Evolutionary conservation across 2,797 vertebrate genomes (phyloP).

Genomic region (Sebastolobus altivelis): DNA sequence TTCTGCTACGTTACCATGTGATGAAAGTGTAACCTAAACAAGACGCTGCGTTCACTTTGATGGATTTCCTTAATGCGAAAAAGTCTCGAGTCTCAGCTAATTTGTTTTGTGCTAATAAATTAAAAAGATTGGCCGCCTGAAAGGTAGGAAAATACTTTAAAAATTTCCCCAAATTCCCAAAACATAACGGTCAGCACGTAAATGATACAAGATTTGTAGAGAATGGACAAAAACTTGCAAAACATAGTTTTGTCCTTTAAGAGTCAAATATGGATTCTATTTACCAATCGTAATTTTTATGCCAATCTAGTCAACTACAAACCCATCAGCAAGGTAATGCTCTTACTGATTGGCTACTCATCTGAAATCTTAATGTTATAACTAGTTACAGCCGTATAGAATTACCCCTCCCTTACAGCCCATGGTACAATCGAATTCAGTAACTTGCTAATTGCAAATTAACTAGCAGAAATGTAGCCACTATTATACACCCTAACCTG

Average conservation of each 20-base stretch:
- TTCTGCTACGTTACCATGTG: neutral
- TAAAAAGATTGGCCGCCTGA: neutral
- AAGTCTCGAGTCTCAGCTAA: neutral
- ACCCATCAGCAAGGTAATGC: slow-evolving; percentile 24
- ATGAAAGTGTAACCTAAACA: neutral
- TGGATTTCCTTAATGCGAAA: slow-evolving; percentile 11
- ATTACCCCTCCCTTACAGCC: neutral
- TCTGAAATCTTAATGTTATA: slow-evolving; percentile 35
- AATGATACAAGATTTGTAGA: slow-evolving; percentile 24
- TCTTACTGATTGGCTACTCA: slow-evolving; percentile 39
- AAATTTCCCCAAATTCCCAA: neutral
- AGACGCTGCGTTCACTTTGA: neutral
- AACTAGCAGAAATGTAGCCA: slow-evolving; percentile 54
- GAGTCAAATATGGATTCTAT: slow-evolving; percentile 42
- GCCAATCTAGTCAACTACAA: slow-evolving; percentile 42
- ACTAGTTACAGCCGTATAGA: slow-evolving; percentile 31
- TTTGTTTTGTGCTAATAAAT: slow-evolving; percentile 6
- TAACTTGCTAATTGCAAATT: slow-evolving; percentile 58
- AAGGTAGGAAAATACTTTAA: neutral
- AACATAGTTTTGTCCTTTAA: slow-evolving; percentile 44
- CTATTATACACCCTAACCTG: slow-evolving; percentile 61
- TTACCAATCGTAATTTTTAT: slow-evolving; percentile 25
- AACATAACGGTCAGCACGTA: slow-evolving; percentile 8
- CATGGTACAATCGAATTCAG: slow-evolving; percentile 43
- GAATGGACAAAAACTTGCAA: slow-evolving; percentile 56